Evolutionary conservation across 2,888 invertebrate genomes (phyloP), one percentile per base, ranked within the genome.

Genomic region (Beris chalybata): DNA sequence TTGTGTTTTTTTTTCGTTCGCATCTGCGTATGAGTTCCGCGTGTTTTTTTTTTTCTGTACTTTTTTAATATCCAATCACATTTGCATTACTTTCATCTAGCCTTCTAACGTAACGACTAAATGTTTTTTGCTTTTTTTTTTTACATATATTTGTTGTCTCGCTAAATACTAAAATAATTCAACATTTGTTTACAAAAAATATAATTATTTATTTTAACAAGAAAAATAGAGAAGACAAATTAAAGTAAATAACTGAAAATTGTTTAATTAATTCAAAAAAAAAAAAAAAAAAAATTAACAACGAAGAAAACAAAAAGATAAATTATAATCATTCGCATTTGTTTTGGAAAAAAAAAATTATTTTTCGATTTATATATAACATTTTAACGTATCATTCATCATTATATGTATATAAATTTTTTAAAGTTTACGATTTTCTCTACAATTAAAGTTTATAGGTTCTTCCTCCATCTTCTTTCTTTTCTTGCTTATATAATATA

Each of bases 281-380:
- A 58, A 61, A 61, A 2, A 1, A 52, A 61, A 61, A 61, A 32
- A 61, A 58, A 61, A 61, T 50, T 61, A 61, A 61, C 61, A 61
- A 61, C 50, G 52, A 61, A 50, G 32, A 45, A 44, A 32, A 50
- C 31, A 48, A 64, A 54, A 54, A 54, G 11, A 45, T 22, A 45
- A 53, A 53, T 7, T 48, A 48, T 13, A 11, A 32, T 55, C 55
- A 29, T 32, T 55, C 30, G 22, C 15, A 13, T 53, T n/a, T 53
- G 15, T 13, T 32, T 44, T 53, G 53, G 5, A 53, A 53, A 29
- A 13, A n/a, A 22, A 22, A 22, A 22, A 22, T 13, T 11, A 47
- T 45, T 59, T 59, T 47, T 30, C 29, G 44, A 45, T 59, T 47
- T 29, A 47, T 38, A 29, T 38, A 7, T 59, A 57, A 59, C 47